Evolutionary conservation across 2,113 vertebrate genomes (phyloP).

Genomic region (Datnioides undecimradiatus): DNA sequence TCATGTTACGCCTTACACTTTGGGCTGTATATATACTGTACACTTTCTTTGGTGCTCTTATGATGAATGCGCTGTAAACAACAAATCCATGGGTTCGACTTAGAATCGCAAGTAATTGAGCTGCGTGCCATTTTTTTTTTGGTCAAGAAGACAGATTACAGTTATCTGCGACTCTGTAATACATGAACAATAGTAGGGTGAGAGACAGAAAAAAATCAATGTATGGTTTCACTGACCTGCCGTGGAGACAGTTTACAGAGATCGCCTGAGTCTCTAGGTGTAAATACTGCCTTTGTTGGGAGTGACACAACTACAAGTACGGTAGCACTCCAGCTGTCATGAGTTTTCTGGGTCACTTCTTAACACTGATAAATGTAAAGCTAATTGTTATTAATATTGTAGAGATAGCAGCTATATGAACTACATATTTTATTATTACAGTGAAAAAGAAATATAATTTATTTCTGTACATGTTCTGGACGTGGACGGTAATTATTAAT

Average conservation of each 20-base stretch:
- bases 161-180: slow-evolving; percentile 23
- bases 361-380: not conserved
- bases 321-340: too few relatives aligned
- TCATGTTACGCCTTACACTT: slow-evolving; percentile 74
- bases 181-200: not conserved
- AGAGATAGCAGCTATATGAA: slow-evolving; percentile 21
- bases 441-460: slow-evolving; percentile 36
- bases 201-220: slow-evolving; percentile 21
- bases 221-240: slow-evolving; percentile 11
- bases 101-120: slow-evolving; percentile 60
- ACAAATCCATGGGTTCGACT: slow-evolving; percentile 66
- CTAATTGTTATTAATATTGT: slow-evolving; percentile 3
- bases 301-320: not conserved
- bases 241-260: not conserved
- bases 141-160: slow-evolving; percentile 58
- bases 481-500: slow-evolving; percentile 1
- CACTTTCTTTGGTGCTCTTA: slow-evolving; percentile 78
- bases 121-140: slow-evolving; percentile 27
- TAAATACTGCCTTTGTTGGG: slow-evolving; percentile 5
- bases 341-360: not conserved
- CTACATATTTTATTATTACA: slow-evolving; percentile 4
- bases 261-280: not conserved
- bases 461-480: slow-evolving; percentile 1
- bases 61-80: slow-evolving; percentile 75
- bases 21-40: slow-evolving; percentile 75